Evolutionary conservation across 2,888 invertebrate genomes (phyloP), one percentile per base, ranked within the genome.

Genomic region (Vanessa cardui): DNA sequence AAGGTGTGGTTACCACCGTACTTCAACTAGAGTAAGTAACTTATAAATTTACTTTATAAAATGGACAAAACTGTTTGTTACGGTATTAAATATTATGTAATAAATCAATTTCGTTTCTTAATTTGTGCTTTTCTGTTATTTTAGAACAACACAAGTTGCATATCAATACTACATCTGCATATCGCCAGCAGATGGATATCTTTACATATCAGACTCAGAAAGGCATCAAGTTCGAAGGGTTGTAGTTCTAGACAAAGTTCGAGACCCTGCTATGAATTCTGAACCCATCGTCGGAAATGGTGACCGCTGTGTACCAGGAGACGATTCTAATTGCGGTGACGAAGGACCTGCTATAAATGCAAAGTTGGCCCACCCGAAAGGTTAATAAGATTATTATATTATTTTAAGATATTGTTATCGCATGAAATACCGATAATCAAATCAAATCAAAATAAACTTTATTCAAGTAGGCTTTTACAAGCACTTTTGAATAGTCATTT

Each of bases 81-180:
- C 15, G 5, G 21, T 1, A 6, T 52, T 21, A 15, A 6, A 7
- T 12, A 26, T 21, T 15, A 6, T 9, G 2, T 18, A 49, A 18
- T 18, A 49, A 9, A 8, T 18, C 6, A 6, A 18, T 18, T 21
- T 52, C 5, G 15, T 52, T 21, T 12, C 5, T 21, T 9, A 50
- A 16, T 16, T 12, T 6, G 9, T 16, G 16, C 26, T 21, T 58
- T 59, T 47, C 16, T 62, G 66, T 52, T 73, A 72, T 94, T 94
- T 58, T 92, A 98, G 98, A 86, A 96, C 98, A 33, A 98, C 98
- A 0, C 98, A 98, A 93, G 98, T 99, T 12, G 98, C 98, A 39
- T 99, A 99, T 89, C 98, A 98, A 83, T 99, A 99, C 84, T 99
- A 98, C 88, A 94, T 99, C 84, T 98, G 98, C 66, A 97, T 99